Base-by-base conservation (phyloP, 2,888 invertebrate genomes). In the Biston stratarius region DNA sequence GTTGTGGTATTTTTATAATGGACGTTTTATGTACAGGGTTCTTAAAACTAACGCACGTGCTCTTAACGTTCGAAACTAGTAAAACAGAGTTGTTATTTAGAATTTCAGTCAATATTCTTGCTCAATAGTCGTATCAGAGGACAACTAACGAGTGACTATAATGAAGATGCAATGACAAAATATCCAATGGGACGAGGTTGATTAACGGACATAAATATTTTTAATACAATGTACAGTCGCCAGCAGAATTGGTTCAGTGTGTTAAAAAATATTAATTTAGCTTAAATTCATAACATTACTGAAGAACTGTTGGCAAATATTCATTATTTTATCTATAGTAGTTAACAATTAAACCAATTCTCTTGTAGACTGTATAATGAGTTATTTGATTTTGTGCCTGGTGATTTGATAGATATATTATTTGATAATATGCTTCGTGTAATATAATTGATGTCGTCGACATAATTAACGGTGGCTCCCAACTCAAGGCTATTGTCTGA, bases 91-190 rank as follows among this genome's bases (percentile, higher is more conserved):
- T 42, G 53, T 55, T 48, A 52, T 55, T 48, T 40, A 60, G 14
- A 72, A 62, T 61, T 65, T 61, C 64, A 79, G 55, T 55, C 55
- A 42, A 55, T 42, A 55, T 55, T 55, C 33, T 55, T 33, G 76
- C 74, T 76, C 81, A 85, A 78, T 75, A 81, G 81, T 84, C 81
- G 77, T 69, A 71, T 68, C 69, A 74, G 73, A 74, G 75, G 70
- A 75, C 73, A 79, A 76, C 84, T 84, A 86, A 83, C 78, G 77
- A 75, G 79, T 83, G 83, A 82, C 80, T 85, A 76, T 74, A 75
- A 83, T 87, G 86, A 83, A 64, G 79, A 87, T 86, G 85, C 78
- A 75, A 77, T 83, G 81, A 78, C 73, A 73, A 76, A 78, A 78
- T 79, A 81, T 78, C 71, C 77, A 83, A 81, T 83, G 78, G 83